Evolutionary conservation across 1,140 invertebrate species (phyloP).

Genomic region (Habropoda laboriosa): DNA sequence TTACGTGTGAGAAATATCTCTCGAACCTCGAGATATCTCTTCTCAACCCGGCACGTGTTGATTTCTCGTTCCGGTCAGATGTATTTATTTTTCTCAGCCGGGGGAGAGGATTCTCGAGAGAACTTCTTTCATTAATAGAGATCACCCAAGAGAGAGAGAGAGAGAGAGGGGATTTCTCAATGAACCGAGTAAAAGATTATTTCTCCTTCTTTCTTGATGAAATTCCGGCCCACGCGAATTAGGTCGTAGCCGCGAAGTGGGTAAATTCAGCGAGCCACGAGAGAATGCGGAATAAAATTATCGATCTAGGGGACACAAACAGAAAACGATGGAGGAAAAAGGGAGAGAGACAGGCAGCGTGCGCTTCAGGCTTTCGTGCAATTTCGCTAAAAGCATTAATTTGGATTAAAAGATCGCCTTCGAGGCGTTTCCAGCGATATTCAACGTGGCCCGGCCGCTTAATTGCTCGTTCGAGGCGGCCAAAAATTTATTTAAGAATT

Average conservation of each 20-base stretch:
- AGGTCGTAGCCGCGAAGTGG: slow-evolving; percentile 7
- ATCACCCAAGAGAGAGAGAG: too few species aligned
- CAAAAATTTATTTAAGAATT: slow-evolving; percentile 45
- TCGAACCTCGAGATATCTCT: too few species aligned
- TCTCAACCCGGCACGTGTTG: not conserved
- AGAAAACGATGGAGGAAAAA: not conserved
- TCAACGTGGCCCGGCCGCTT: slow-evolving; percentile 60
- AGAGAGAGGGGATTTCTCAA: too few species aligned
- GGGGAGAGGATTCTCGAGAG: too few species aligned
- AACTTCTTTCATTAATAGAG: not conserved
- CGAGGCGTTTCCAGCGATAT: slow-evolving; percentile 61
- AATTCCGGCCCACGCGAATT: slow-evolving; percentile 9
- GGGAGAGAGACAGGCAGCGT: slow-evolving; percentile 43
- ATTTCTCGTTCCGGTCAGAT: not conserved
- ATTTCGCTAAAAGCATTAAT: slow-evolving; percentile 79
- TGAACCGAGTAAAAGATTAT: not conserved
- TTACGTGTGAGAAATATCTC: too few species aligned
- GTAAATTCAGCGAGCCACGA: not conserved
- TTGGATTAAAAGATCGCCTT: slow-evolving; percentile 78
- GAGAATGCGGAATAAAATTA: slow-evolving; percentile 36
- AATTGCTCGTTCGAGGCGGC: slow-evolving; percentile 72
- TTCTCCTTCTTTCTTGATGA: not conserved
- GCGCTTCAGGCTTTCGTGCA: slow-evolving; percentile 72
- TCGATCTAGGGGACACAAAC: slow-evolving; percentile 39
- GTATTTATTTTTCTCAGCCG: too few species aligned